Base-by-base conservation (phyloP, 2,888 invertebrate species). In the Onchidella celtica region DNA sequence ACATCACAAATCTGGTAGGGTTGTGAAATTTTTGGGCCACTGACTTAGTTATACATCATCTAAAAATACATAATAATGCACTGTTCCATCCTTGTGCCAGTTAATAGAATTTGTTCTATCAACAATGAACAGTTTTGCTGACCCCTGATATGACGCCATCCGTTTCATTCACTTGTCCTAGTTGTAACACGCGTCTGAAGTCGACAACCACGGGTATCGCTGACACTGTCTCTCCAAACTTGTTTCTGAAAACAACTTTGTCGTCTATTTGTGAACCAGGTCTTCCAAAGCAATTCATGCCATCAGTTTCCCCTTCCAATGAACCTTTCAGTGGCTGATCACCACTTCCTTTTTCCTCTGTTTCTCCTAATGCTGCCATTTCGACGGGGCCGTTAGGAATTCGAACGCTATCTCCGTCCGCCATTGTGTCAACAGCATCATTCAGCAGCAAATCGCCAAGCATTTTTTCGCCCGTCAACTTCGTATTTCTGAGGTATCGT, bases 371-470 rank as follows among this genome's bases (percentile, higher is more conserved):
- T 65, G 74, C 21, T 38, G 65, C 2, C 29, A 40, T 34, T 38
- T 9, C 72, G 47, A 74, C 38, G 21, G 24, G 0, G 4, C 61
- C 27, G 55, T 47, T 65, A 65, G 4, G 40, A 36, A 74, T 57
- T 55, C 47, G 29, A 9, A 34, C 17, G 21, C 34, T 24, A 27
- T 70, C 82, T 11, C 38, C n/a, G 47, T 75, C 82, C 85, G 90
- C 89, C 90, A 90, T 90, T 80, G 86, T 90, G 87, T 89, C 87
- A 89, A 89, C 89, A 90, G 86, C 85, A 75, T 84, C 87, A 87
- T 66, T 75, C 87, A 86, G 89, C 89, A 87, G 87, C 77, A 84
- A 90, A 89, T 89, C 86, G 84, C 55, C 81, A 82, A 82, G 84
- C 63, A 3, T 27, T 38, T 27, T n/a, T n/a, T n/a, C n/a, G n/a